Conservation (phyloP, 2,113 vertebrate genomes). For the Laticauda colubrina region DNA sequence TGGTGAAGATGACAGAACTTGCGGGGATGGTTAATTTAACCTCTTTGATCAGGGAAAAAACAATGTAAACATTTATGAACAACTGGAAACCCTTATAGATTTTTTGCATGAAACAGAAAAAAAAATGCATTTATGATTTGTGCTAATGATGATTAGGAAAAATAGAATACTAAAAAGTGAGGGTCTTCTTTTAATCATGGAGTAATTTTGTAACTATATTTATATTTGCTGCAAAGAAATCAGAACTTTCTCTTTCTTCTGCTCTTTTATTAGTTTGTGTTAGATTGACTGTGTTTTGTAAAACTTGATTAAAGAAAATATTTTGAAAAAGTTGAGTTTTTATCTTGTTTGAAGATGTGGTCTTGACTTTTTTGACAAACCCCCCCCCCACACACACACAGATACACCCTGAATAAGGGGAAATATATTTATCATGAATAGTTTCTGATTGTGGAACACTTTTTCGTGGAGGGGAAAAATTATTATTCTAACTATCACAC, state of each 20-base stretch:
- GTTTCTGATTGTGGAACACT: conserved; percentile 42
- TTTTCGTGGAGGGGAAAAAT: conserved; percentile 46
- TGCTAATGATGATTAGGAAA: not conserved
- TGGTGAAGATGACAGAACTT: not conserved
- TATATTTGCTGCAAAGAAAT: not conserved
- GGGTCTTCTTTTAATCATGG: not conserved
- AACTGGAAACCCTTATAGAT: not conserved
- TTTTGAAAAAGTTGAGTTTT: not conserved
- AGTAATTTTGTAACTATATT: not conserved
- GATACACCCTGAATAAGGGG: conserved; percentile 2
- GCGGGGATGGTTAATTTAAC: not conserved
- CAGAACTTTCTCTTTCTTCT: not conserved
- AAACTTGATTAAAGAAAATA: not conserved
- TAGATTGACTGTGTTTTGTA: not conserved
- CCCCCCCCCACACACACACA: not conserved
- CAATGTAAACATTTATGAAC: not conserved
- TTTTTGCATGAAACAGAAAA: not conserved
- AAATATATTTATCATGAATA: conserved; percentile 51
- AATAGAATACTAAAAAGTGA: not conserved
- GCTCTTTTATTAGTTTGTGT: not conserved
- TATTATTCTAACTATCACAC: conserved; percentile 28
- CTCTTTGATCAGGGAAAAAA: not conserved
- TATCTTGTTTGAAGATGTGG: not conserved
- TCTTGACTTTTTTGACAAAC: not conserved
- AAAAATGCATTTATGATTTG: not conserved